phyloP scores from a whole-genome alignment of 2,888 invertebrate species.

The Nomada fabriciana region DNA sequence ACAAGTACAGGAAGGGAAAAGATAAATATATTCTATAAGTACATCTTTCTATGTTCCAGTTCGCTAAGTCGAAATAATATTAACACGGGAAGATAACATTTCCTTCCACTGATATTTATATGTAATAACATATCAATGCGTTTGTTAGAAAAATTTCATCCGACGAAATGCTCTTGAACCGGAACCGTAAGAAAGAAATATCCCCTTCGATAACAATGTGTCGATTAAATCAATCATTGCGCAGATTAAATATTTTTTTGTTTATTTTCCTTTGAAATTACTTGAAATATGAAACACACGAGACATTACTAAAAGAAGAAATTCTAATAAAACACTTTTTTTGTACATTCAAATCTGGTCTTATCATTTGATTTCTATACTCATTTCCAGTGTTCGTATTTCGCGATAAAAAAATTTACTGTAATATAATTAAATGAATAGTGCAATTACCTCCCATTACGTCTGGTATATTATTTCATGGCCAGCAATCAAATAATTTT shows the following conservation, averaged over 20 bases:
- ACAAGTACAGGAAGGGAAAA: not conserved
- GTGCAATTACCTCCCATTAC: not conserved
- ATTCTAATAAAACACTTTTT: slow-evolving; percentile 68
- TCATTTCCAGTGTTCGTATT: slow-evolving; percentile 7
- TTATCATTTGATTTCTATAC: slow-evolving; percentile 52
- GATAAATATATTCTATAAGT: not conserved
- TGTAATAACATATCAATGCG: slow-evolving; percentile 65
- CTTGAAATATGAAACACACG: slow-evolving; percentile 48
- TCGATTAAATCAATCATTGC: slow-evolving; percentile 40
- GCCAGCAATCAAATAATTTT: not conserved
- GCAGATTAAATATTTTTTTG: slow-evolving; percentile 43
- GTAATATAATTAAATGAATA: slow-evolving; percentile 2
- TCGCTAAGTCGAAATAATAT: slow-evolving; percentile 42
- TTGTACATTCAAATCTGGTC: slow-evolving; percentile 66
- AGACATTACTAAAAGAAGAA: slow-evolving; percentile 52
- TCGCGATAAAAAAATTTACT: not conserved
- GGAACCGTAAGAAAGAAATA: slow-evolving; percentile 31
- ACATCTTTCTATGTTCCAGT: slow-evolving; percentile 51
- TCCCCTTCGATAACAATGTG: slow-evolving; percentile 26
- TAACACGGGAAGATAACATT: slow-evolving; percentile 40
- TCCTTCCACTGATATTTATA: slow-evolving; percentile 50
- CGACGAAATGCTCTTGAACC: slow-evolving; percentile 21
- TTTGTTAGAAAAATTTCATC: slow-evolving; percentile 56
- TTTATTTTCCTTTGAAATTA: slow-evolving; percentile 55
- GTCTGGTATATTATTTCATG: not conserved